These are phyloP conservation scores for Tinamus major DNA, from an alignment of 2,797 vertebrate species.

Conservation along the genomic window DNA sequence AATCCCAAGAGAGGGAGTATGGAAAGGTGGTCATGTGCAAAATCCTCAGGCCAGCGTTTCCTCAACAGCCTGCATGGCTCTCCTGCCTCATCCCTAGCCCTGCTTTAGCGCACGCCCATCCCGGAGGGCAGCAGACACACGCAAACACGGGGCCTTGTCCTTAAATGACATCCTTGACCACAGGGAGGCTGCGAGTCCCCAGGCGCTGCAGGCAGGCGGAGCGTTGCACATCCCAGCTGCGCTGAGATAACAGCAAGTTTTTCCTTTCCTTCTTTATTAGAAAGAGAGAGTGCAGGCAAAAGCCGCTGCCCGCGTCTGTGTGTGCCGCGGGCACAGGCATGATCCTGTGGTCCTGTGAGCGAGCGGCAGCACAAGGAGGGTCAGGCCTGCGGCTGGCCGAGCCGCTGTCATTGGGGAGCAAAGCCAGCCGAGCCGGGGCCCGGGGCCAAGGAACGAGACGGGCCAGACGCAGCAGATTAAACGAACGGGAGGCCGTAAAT, in stretches of 20 bases:
- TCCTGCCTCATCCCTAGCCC: background rate
- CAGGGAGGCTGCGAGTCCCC: conserved; percentile 13
- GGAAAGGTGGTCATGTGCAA: background rate
- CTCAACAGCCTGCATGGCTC: conserved; percentile 1
- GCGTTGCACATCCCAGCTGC: background rate
- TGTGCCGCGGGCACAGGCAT: accelerated
- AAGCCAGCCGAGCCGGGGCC: conserved; percentile 40
- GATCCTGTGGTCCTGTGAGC: background rate
- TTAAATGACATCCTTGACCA: conserved; percentile 38
- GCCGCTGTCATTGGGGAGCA: background rate
- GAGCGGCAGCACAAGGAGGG: background rate
- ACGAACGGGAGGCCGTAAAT: conserved; percentile 18
- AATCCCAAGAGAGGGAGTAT: background rate
- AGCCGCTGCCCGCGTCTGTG: background rate
- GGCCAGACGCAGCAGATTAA: background rate
- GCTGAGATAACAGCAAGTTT: background rate
- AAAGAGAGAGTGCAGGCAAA: background rate
- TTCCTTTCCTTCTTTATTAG: accelerated
- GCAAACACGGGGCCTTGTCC: conserved; percentile 14
- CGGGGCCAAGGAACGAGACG: background rate
- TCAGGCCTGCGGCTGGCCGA: background rate
- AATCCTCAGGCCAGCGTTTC: background rate
- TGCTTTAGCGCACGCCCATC: background rate
- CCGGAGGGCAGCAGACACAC: too few species aligned
- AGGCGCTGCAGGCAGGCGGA: background rate